Evolutionary conservation across 2,797 vertebrate species (phyloP).

Genomic region (Mormyrus proboscirostris): DNA sequence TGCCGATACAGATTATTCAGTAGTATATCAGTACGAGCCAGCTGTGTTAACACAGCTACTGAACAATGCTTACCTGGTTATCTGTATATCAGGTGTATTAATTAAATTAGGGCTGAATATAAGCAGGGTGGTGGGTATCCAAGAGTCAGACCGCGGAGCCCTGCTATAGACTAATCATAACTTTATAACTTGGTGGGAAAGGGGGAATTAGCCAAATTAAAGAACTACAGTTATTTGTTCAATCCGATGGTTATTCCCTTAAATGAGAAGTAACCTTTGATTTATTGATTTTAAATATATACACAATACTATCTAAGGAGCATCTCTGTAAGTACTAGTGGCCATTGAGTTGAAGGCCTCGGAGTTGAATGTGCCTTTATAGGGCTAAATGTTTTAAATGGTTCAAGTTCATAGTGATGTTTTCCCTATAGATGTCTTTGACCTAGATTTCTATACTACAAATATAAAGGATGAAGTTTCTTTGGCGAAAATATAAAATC

Average conservation of each 20-base stretch:
- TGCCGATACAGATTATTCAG: background rate
- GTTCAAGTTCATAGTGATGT: background rate
- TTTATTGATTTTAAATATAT: background rate
- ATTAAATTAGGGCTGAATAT: background rate
- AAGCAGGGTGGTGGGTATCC: background rate
- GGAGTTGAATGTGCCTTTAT: background rate
- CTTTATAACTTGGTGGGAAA: background rate
- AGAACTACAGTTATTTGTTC: background rate
- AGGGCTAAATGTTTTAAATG: background rate
- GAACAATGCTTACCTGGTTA: background rate
- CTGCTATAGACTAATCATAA: background rate
- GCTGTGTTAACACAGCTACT: background rate
- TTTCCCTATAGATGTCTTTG: background rate
- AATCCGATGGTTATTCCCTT: background rate
- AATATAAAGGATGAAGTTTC: background rate
- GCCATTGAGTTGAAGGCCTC: background rate
- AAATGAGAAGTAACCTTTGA: background rate
- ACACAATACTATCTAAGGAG: background rate
- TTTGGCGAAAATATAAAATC: background rate
- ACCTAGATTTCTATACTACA: background rate
- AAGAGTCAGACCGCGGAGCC: background rate
- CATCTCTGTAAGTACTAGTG: background rate
- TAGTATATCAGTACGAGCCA: background rate
- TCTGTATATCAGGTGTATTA: background rate
- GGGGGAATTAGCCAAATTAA: background rate